Conservation (phyloP, 2,113 vertebrate genomes). For the Tiliqua scincoides region DNA sequence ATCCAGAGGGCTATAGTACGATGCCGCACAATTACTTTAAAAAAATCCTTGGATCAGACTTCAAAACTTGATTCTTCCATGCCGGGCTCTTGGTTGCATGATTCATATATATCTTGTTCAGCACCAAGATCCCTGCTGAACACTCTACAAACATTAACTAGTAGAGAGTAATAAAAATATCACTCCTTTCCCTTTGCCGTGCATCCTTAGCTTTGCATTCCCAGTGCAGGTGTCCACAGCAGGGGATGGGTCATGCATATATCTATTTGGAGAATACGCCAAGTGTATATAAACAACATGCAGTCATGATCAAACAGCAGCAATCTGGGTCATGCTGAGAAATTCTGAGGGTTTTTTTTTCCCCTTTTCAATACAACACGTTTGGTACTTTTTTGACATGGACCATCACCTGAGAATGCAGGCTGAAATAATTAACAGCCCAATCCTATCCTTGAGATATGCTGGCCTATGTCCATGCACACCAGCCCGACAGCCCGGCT, state of each 20-base stretch:
- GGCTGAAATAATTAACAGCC: neutral
- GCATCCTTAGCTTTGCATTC: slow-evolving; percentile 31
- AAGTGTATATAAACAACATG: slow-evolving; percentile 17
- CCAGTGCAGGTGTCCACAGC: slow-evolving; percentile 35
- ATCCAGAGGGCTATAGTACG: neutral
- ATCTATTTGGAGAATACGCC: neutral
- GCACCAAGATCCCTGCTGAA: neutral
- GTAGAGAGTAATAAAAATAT: slow-evolving; percentile 20
- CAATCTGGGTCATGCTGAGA: slow-evolving; percentile 18
- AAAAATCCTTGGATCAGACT: slow-evolving; percentile 13
- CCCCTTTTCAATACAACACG: neutral
- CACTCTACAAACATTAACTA: slow-evolving; percentile 19
- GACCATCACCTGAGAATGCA: neutral
- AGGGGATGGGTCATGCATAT: slow-evolving; percentile 13
- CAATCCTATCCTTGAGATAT: no score
- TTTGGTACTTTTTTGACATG: neutral
- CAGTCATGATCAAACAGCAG: slow-evolving; percentile 6
- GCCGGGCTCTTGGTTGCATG: slow-evolving; percentile 7
- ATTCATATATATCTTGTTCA: slow-evolving; percentile 12
- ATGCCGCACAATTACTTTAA: neutral
- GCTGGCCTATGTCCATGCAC: no score
- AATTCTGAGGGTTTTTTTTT: neutral
- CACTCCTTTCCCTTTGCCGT: neutral
- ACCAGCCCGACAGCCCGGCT: no score
- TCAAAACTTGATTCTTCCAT: neutral